phyloP scores from a whole-genome alignment of 2,797 vertebrate genomes.

The Xiphorhynchus erythropygius region DNA sequence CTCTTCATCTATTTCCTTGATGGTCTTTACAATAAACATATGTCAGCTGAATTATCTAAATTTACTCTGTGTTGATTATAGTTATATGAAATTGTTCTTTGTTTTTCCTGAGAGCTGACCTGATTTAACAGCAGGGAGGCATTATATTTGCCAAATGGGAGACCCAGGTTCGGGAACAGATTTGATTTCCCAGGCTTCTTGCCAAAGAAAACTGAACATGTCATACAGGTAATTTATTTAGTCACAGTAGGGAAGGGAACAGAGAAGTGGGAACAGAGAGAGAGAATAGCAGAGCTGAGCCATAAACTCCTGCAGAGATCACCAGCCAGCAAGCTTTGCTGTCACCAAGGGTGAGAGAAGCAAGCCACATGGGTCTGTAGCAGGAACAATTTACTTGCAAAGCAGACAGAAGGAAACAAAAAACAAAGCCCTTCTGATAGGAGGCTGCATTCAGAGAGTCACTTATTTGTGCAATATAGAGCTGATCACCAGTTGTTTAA shows the following conservation, averaged over 20 bases:
- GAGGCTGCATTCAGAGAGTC: neutral
- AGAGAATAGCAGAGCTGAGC: slow-evolving; percentile 6
- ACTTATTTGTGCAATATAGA: neutral
- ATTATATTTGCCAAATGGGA: slow-evolving; percentile 59
- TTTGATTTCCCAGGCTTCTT: slow-evolving; percentile 67
- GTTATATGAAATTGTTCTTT: slow-evolving; percentile 41
- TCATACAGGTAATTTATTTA: slow-evolving; percentile 73
- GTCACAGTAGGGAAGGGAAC: slow-evolving; percentile 59
- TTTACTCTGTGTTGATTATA: slow-evolving; percentile 65
- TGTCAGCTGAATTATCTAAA: slow-evolving; percentile 59
- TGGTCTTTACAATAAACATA: slow-evolving; percentile 47
- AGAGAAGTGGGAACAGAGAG: slow-evolving; percentile 40
- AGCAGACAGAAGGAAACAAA: neutral
- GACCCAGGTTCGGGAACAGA: slow-evolving; percentile 47
- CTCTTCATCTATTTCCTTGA: slow-evolving; percentile 11
- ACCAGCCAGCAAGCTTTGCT: slow-evolving; percentile 13
- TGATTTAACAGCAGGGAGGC: slow-evolving; percentile 61
- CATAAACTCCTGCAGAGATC: slow-evolving; percentile 28
- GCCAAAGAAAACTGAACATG: slow-evolving; percentile 65
- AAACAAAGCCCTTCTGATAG: neutral
- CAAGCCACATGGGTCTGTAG: neutral
- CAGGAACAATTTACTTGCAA: slow-evolving; percentile 30
- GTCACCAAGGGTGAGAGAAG: neutral
- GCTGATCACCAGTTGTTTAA: neutral
- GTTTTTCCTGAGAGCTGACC: slow-evolving; percentile 57